phyloP scores from a whole-genome alignment of 1,140 invertebrate genomes.

The Drosophila lowei region DNA sequence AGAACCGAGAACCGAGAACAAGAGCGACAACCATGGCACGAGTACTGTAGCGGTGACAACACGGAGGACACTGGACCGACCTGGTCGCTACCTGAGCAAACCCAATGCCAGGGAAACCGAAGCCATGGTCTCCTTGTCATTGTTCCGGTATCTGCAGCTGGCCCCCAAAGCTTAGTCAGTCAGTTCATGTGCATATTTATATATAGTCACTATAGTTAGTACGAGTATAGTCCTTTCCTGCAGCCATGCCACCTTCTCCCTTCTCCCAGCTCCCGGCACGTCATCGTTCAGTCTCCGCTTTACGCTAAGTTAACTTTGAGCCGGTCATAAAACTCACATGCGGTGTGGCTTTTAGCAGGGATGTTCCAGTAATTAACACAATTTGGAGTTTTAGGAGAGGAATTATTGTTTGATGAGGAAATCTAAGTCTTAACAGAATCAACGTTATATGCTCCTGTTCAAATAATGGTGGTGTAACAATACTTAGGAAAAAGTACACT shows the following conservation, averaged over 20 bases:
- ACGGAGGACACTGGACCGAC: slow-evolving; percentile 1
- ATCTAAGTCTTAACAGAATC: no score
- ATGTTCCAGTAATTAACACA: not conserved
- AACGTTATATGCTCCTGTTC: not conserved
- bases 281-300: slow-evolving; percentile 19
- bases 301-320: slow-evolving; percentile 65
- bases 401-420: not conserved
- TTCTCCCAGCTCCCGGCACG: slow-evolving; percentile 6
- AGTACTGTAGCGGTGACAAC: no score
- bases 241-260: not conserved
- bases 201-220: slow-evolving; percentile 59
- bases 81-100: slow-evolving; percentile 8
- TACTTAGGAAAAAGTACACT: no score
- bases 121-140: slow-evolving; percentile 44
- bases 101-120: slow-evolving; percentile 1
- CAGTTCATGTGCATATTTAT: slow-evolving; percentile 70
- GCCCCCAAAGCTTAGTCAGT: slow-evolving; percentile 53
- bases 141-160: slow-evolving; percentile 56
- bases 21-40: not conserved
- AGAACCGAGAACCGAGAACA: not conserved
- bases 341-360: slow-evolving; percentile 11
- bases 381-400: not conserved
- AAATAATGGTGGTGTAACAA: no score
- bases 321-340: slow-evolving; percentile 49
- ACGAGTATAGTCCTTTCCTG: slow-evolving; percentile 13